Base-by-base conservation (phyloP, 2,888 invertebrate genomes). In the Pammene aurita region DNA sequence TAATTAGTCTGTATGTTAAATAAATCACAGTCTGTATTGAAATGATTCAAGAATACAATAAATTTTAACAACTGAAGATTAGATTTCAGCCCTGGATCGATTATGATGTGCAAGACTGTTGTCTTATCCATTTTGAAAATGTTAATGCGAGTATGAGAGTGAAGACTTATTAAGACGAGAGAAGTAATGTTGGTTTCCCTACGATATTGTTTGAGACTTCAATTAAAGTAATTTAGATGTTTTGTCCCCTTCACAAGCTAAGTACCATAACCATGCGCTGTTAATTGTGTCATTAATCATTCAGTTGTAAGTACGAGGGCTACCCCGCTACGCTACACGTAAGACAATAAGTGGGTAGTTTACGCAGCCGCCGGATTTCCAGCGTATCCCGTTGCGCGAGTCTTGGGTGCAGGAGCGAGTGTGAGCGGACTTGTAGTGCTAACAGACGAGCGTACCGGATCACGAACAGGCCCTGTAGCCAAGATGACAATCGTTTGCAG, bases 261-360 rank as follows among this genome's bases (percentile, higher is more conserved):
- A 61, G 61, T 54, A 56, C 35, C 52, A 68, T 68, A 68, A 68
- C 63, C 34, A 46, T 44, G 62, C 62, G 60, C 57, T 52, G 66
- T 61, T 70, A 66, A 70, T 63, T 63, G 63, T 63, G 52, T 50
- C 68, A 68, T 68, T 68, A 63, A 68, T 68, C 68, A 68, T 68
- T 64, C 62, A 64, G 56, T 46, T 66, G 68, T 50, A 58, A 52
- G 61, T 50, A 62, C 38, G 44, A 63, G 67, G 58, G 67, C 41
- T 56, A 62, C 62, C 67, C 67, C 67, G 42, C 44, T 26, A 26
- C 42, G 62, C 56, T 63, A 63, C 64, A 64, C 56, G 63, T 57
- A 65, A 69, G 69, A 69, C 69, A 69, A 69, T 69, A 60, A 69
- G 69, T 69, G 69, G 68, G 64, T 68, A 68, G 68, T 67, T 67